Base-by-base conservation (phyloP, 1,140 invertebrate species). In the Plutomurus gul region DNA sequence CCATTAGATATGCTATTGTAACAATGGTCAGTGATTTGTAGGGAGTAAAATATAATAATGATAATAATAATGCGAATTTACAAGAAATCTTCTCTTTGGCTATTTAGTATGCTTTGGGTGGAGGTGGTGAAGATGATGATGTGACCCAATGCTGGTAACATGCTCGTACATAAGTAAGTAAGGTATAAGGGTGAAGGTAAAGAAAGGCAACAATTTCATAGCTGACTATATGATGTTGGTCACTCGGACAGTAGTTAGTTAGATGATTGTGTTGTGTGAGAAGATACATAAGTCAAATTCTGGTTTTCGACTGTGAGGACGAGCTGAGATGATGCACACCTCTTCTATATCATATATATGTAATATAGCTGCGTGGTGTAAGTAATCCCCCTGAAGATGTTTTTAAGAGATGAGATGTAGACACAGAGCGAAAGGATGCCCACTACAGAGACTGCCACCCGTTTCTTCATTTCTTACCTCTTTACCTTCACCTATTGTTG, bases 61-160 rank as follows among this genome's bases (percentile, higher is more conserved):
- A n/a, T 7, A 49, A 49, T 65, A 65, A 6, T n/a, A n/a, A 27
- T 56, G 51, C 16, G 51, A 65, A 65, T 25, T 60, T 25, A 30
- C 10, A 30, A 60, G n/a, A n/a, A n/a, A n/a, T n/a, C n/a, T 60
- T 11, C 11, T 65, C 56, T 36, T 65, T 65, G 56, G 56, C 56
- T 65, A 30, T 65, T 65, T 65, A 30, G 56, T 65, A 65, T 65
- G 56, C 56, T 65, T 65, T 65, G 4, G 27, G 20, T 33, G 27
- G 56, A 65, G 56, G 56, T 65, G 56, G n/a, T n/a, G n/a, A n/a
- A n/a, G n/a, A n/a, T 65, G 56, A 65, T 65, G 51, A 60, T 22
- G 33, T 60, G 56, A 65, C 56, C 56, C 56, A 65, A 65, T n/a
- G 30, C 39, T 65, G 18, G 18, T n/a, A 8, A 33, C 1, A 65